Evolutionary conservation across 2,888 invertebrate genomes (phyloP), one percentile per base, ranked within the genome.

Genomic region (Ochropacha duplaris): DNA sequence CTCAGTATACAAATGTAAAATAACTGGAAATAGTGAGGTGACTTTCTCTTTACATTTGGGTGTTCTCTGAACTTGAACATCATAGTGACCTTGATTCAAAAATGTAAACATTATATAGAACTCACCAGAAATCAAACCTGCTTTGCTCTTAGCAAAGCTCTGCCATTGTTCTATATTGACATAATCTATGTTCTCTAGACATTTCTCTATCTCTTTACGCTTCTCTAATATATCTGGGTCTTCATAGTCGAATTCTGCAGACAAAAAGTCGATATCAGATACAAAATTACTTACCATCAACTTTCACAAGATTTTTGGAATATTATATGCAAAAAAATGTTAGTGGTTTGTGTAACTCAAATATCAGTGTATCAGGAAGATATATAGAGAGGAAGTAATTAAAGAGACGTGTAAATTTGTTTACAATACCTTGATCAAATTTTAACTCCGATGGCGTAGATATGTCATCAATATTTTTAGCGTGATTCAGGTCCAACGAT

Each of bases 51-150:
- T 3, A 4, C 52, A 34, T 31, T 12, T n/a, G 31, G 31, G 31
- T 12, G 22, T 31, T 11, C 9, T 51, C 11, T 9, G 50, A n/a
- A 52, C 19, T 22, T 5, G 12, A 22, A 31, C 12, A 34, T 16
- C 19, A 22, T 2, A 52, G 6, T 31, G 11, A 52, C 31, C 52
- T 31, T 52, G 31, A 16, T 31, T 26, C 44, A 31, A 54, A 26
- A 36, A 57, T 60, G 57, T 64, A 72, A 62, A 61, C 62, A 64
- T 11, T 11, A 31, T 12, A 12, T 31, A 31, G 3, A 31, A 70
- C 79, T 73, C 66, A 95, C 95, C 95, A 83, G 94, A 94, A 52
- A 96, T 95, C 64, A 96, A 87, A 14, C 96, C 96, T 71, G 94
- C 94, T 78, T 94, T 94, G 54, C 94, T 94, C 50, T 92, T 90